Evolutionary conservation across 2,113 vertebrate species (phyloP).

Genomic region (Tylochromis polylepis): DNA sequence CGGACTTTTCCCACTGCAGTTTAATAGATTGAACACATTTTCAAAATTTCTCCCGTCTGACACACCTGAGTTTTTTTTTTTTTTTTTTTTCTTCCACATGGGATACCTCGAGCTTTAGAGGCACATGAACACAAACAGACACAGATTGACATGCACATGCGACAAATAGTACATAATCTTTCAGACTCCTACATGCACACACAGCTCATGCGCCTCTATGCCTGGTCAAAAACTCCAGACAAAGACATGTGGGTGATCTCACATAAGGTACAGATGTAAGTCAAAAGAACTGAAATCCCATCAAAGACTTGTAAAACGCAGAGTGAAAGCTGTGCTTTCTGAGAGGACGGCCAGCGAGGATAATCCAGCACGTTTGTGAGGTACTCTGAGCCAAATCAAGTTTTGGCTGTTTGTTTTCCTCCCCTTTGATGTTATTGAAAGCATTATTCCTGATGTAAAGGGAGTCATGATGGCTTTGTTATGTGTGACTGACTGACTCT

Average conservation of each 20-base stretch:
- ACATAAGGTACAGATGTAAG: conserved; percentile 12
- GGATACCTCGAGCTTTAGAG: conserved; percentile 19
- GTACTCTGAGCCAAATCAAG: conserved; percentile 37
- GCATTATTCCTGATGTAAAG: conserved; percentile 18
- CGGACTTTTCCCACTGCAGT: neutral
- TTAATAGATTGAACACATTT: conserved; percentile 21
- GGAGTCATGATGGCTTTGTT: conserved; percentile 1
- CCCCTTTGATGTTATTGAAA: neutral
- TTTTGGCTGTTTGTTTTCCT: conserved; percentile 17
- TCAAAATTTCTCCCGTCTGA: conserved; percentile 13
- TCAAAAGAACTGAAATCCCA: conserved; percentile 32
- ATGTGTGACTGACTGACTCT: neutral
- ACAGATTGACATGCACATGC: neutral
- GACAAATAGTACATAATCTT: neutral
- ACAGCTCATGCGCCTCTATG: conserved; percentile 25
- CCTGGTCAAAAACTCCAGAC: conserved; percentile 7
- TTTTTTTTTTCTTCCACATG: neutral
- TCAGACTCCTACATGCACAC: neutral
- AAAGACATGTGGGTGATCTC: neutral
- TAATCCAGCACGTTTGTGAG: neutral
- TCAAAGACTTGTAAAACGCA: conserved; percentile 40
- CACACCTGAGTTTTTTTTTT: conserved; percentile 17
- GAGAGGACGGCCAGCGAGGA: neutral
- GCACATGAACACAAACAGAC: neutral
- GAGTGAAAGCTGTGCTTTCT: neutral